These are phyloP conservation scores for Chrysopa pallens DNA, from an alignment of 1,140 invertebrate species.

Conservation along the genomic window DNA sequence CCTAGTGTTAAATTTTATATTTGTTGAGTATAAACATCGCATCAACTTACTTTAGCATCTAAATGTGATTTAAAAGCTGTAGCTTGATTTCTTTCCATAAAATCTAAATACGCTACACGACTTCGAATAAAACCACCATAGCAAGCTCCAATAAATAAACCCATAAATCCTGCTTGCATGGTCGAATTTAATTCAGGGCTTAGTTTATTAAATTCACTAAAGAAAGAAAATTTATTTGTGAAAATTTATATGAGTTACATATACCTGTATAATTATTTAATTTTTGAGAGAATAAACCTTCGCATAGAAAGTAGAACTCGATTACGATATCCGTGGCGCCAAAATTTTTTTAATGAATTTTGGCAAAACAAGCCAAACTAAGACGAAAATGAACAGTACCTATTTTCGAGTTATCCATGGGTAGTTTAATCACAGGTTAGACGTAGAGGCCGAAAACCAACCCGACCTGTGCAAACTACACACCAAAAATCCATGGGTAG, in stretches of 20 bases:
- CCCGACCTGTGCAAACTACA: too few relatives aligned
- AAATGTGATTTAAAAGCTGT: conserved; percentile 41
- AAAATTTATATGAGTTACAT: background rate
- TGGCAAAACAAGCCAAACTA: too few relatives aligned
- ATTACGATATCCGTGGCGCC: background rate
- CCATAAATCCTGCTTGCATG: conserved; percentile 30
- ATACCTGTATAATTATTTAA: too few relatives aligned
- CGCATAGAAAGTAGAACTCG: background rate
- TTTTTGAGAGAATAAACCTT: background rate
- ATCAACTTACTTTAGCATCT: conserved; percentile 39
- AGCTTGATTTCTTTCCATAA: conserved; percentile 54
- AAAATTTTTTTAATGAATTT: too few relatives aligned
- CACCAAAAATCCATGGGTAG: too few relatives aligned
- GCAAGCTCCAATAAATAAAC: conserved; percentile 33
- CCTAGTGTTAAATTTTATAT: too few relatives aligned
- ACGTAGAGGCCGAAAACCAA: too few relatives aligned
- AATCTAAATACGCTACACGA: conserved; percentile 38
- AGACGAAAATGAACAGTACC: too few relatives aligned
- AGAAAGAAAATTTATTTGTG: conserved; percentile 11
- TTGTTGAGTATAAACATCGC: too few relatives aligned
- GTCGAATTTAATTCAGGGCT: conserved; percentile 38
- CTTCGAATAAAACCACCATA: conserved; percentile 41
- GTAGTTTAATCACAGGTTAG: too few relatives aligned
- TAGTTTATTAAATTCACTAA: conserved; percentile 35
- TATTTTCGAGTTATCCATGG: too few relatives aligned